phyloP scores from a whole-genome alignment of 2,797 vertebrate genomes.

The Sus cebifrons region DNA sequence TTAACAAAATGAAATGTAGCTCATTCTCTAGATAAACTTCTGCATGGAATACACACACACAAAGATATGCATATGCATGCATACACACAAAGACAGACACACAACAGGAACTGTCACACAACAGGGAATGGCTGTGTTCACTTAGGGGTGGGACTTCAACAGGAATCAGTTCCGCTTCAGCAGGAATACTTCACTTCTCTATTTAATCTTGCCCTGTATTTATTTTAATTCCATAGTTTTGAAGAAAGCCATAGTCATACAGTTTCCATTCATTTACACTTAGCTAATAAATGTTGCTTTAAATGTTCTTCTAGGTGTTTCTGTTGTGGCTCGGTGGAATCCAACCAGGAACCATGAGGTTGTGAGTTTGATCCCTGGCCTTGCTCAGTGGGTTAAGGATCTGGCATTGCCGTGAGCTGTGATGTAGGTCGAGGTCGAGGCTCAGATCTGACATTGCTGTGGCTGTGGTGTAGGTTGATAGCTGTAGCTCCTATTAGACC shows the following conservation, averaged over 20 bases:
- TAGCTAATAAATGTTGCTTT: neutral
- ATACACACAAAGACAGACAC: neutral
- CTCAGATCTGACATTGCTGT: too few relatives aligned
- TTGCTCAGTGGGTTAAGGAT: too few relatives aligned
- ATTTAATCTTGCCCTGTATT: neutral
- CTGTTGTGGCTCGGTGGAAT: too few relatives aligned
- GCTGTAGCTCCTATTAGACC: too few relatives aligned
- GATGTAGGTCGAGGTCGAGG: too few relatives aligned
- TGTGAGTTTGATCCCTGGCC: too few relatives aligned
- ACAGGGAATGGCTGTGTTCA: neutral
- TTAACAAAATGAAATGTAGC: neutral
- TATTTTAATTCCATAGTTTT: conserved; percentile 10
- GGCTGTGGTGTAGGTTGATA: too few relatives aligned
- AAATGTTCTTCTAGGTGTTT: neutral
- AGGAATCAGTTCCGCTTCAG: neutral
- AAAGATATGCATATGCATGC: neutral
- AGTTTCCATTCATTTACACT: neutral
- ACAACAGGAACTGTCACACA: neutral
- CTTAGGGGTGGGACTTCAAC: neutral
- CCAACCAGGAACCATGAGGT: too few relatives aligned
- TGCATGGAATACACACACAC: neutral
- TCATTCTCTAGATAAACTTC: neutral
- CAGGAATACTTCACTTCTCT: neutral
- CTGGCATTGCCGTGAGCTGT: too few relatives aligned
- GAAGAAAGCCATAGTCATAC: neutral